phyloP scores from a whole-genome alignment of 2,888 invertebrate species.

The Sepioteuthis lessoniana region DNA sequence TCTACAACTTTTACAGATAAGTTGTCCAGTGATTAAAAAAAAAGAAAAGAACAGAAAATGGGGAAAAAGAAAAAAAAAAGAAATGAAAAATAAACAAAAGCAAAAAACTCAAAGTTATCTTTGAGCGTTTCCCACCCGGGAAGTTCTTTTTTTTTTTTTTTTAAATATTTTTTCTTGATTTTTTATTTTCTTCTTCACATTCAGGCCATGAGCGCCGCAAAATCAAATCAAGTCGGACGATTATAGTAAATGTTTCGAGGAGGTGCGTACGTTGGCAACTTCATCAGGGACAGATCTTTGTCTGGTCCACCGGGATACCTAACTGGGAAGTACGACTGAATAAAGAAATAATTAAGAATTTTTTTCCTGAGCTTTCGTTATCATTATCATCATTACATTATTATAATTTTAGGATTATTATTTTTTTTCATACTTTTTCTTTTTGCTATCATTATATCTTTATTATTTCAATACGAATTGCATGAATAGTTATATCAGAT shows the following conservation, averaged over 20 bases:
- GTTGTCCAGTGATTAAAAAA: background rate
- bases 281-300: slow-evolving; percentile 33
- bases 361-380: background rate
- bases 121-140: background rate
- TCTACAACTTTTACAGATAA: background rate
- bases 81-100: background rate
- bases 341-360: background rate
- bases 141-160: too few relatives aligned
- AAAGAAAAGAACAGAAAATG: too few relatives aligned
- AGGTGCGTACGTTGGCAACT: background rate
- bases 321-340: background rate
- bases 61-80: too few relatives aligned
- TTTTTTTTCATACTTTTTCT: background rate
- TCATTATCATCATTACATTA: background rate
- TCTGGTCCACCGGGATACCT: background rate
- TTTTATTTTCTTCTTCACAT: background rate
- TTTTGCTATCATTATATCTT: too few relatives aligned
- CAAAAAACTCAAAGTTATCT: background rate
- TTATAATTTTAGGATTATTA: slow-evolving; percentile 18
- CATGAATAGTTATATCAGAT: too few relatives aligned
- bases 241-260: slow-evolving; percentile 12
- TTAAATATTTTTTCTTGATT: background rate
- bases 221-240: background rate
- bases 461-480: too few relatives aligned
- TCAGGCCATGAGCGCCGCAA: background rate